phyloP scores from a whole-genome alignment of 2,113 vertebrate species.

The Cariama cristata region DNA sequence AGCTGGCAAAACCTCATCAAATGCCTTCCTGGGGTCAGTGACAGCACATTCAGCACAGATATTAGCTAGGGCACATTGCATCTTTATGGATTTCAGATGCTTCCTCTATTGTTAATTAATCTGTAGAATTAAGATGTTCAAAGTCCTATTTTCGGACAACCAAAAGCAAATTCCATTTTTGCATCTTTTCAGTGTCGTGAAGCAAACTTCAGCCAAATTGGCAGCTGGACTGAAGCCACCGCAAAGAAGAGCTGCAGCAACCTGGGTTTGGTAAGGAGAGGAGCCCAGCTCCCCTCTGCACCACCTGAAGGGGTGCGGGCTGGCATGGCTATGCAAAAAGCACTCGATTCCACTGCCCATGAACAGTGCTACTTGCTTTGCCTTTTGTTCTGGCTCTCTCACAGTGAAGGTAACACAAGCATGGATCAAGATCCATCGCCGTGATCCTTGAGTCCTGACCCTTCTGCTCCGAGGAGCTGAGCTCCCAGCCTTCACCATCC shows the following conservation, averaged over 20 bases:
- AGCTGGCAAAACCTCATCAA: not conserved
- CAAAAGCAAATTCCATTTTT: not conserved
- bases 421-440: not conserved
- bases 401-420: not conserved
- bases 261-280: not conserved
- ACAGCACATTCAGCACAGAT: not conserved
- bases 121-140: not conserved
- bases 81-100: not conserved
- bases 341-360: not conserved
- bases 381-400: not conserved
- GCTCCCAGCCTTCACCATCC: not conserved
- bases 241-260: not conserved
- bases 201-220: not conserved
- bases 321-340: not conserved
- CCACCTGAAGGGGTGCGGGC: not conserved
- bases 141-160: not conserved
- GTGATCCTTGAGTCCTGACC: not conserved
- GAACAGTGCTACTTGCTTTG: not conserved
- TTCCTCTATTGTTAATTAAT: not conserved
- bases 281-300: not conserved
- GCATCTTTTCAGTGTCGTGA: not conserved
- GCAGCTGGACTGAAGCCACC: not conserved
- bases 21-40: not conserved
- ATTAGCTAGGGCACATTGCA: fast-evolving
- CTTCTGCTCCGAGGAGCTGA: not conserved